Percentiles rank a stretch among this genome's conserved stretches.
Evolutionary conservation across 2,888 invertebrate species (phyloP).

Genomic region (Athalia circularis): DNA sequence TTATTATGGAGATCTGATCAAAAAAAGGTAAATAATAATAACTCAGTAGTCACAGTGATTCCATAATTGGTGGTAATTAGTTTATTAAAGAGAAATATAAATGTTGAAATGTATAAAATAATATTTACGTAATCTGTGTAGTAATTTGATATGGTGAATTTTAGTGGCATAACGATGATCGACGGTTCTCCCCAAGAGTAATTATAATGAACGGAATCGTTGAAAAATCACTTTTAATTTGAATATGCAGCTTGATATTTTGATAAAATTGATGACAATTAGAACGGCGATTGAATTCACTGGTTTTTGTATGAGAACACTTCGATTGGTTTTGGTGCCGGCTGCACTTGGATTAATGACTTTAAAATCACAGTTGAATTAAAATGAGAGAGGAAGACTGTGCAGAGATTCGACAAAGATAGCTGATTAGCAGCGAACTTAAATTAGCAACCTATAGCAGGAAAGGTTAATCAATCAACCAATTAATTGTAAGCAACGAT

Average conservation of each 20-base stretch:
- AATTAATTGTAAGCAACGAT: constrained; percentile 42
- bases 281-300: no score
- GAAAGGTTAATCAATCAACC: constrained; percentile 70
- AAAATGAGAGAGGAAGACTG: constrained; percentile 52
- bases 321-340: no score
- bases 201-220: no score
- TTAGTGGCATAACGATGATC: constrained; percentile 61
- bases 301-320: no score
- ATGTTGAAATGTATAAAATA: neutral
- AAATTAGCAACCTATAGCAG: constrained; percentile 73
- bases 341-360: constrained; percentile 67
- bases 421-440: constrained; percentile 60
- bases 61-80: no score
- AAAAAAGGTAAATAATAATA: no score
- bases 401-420: constrained; percentile 50
- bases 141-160: constrained; percentile 70
- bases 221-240: no score
- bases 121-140: constrained; percentile 72
- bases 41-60: no score
- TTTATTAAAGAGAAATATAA: neutral
- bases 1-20: no score
- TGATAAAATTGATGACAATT: no score
- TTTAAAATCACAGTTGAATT: constrained; percentile 58
- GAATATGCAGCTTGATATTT: no score
- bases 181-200: no score